Conservation (phyloP, 2,797 vertebrate genomes). For the Paramormyrops hopkinsi region DNA sequence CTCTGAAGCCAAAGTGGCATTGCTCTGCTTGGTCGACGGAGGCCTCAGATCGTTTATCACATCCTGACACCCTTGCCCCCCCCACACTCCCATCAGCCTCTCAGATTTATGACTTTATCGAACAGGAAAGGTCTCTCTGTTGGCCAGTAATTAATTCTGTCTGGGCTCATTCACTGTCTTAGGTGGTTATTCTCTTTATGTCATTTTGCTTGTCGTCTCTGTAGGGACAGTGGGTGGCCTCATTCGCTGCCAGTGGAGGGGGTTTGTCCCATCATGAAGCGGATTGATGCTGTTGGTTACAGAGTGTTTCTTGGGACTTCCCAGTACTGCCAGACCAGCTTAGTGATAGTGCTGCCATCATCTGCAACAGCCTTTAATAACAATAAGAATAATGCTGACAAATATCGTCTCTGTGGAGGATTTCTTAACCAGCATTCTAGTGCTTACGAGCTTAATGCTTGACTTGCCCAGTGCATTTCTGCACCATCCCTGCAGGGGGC, state of each 20-base stretch:
- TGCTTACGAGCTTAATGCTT: not conserved
- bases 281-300: not conserved
- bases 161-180: constrained; percentile 55
- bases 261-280: not conserved
- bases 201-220: constrained; percentile 40
- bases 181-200: constrained; percentile 40
- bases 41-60: constrained; percentile 53
- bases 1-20: not conserved
- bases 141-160: constrained; percentile 60
- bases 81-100: constrained; percentile 40
- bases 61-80: constrained; percentile 21
- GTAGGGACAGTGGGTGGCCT: not conserved
- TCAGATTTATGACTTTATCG: constrained; percentile 55
- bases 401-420: not conserved
- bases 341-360: not conserved
- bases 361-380: not conserved
- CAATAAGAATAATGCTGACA: not conserved
- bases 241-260: not conserved
- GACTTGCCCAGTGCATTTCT: not conserved
- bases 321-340: not conserved
- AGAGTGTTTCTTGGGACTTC: not conserved
- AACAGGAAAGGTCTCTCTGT: constrained; percentile 58
- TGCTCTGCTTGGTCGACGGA: not conserved
- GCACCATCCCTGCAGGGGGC: not conserved
- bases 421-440: not conserved